Base-by-base conservation (phyloP, 2,113 vertebrate genomes). In the Gallinago jamesoni region DNA sequence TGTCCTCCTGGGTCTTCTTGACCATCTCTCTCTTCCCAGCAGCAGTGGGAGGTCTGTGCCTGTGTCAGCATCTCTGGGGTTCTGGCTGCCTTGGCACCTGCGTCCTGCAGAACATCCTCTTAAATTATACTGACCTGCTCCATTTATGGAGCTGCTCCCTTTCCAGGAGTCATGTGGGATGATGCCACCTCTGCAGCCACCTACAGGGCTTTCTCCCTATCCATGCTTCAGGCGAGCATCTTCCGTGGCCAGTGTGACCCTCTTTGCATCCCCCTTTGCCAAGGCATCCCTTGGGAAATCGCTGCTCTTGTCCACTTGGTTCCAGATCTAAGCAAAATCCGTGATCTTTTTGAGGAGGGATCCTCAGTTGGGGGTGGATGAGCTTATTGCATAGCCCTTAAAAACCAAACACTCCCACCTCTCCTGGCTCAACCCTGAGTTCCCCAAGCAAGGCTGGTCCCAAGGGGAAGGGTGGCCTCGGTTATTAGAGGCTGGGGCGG, bases 271-370 rank as follows among this genome's bases (percentile, higher is more conserved):
- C 55, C 50, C 69, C n/a, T 68, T 86, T 3, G 1, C 57, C 48
- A 53, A 27, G 48, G 57, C 24, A 52, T 67, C 8, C 1, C 67
- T 70, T 86, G 66, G 53, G n/a, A 75, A 90, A 20, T 16, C 10
- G 25, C 59, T 62, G 9, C 50, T 77, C 60, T 93, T 66, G 28
- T 19, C 87, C 79, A 7, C 78, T 81, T 84, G 45, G 41, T n/a
- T 37, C 64, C 24, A 16, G 43, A 84, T 94, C 89, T 35, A 33
- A 97, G 98, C 97, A 98, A 96, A 98, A 98, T 12, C 56, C 15
- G 1, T 3, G 3, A 4, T 5, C 5, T 83, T 83, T 66, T 80
- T 17, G 30, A 80, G 33, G 23, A 6, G 1, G 97, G 98, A 30
- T 22, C 98, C 98, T 94, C 79, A 45, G 73, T 88, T 94, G 89